Base-by-base conservation (phyloP, 2,797 vertebrate genomes). In the Girardinus metallicus region DNA sequence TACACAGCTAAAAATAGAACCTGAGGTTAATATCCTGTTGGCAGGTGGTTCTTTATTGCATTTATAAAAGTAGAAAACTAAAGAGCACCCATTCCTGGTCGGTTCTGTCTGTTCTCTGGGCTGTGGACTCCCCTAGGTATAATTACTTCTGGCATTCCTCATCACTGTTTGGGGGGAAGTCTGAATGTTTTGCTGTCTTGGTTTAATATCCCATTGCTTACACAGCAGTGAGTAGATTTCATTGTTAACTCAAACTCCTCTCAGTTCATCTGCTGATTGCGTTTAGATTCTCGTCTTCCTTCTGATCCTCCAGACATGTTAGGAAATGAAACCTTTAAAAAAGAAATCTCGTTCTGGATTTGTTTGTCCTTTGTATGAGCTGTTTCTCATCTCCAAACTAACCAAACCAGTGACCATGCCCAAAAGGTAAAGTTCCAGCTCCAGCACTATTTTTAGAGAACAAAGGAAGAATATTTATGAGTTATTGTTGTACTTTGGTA, bases 381-480 rank as follows among this genome's bases (percentile, higher is more conserved):
- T 1, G 6, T 46, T n/a, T 46, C 44, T 71, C 12, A n/a, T 71
- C 11, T 44, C 13, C 12, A 74, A 41, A 55, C 34, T n/a, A 74
- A 74, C 49, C 15, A 5, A 36, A 26, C 23, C 23, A 26, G 12
- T n/a, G 49, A 75, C 36, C 53, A 57, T 55, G 23, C 49, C 49
- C 3, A 13, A 41, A 53, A 53, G 70, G 23, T 73, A 29, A 18
- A 16, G 68, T 84, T 23, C 36, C 21, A 88, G 85, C 82, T 85
- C 86, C 82, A 68, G 10, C 9, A 8, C 31, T 64, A 36, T 64
- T 64, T 64, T 36, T 64, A 36, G 31, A 66, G 34, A 68, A 66
- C 62, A 80, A 81, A 83, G 77, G 77, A 75, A 88, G 80, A 89
- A 87, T 83, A 88, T 86, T 85, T 74, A 64, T 81, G 8, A 31